These are phyloP conservation scores for Clarias laeviceps DNA, from an alignment of 2,797 vertebrate species.

Conservation along the genomic window DNA sequence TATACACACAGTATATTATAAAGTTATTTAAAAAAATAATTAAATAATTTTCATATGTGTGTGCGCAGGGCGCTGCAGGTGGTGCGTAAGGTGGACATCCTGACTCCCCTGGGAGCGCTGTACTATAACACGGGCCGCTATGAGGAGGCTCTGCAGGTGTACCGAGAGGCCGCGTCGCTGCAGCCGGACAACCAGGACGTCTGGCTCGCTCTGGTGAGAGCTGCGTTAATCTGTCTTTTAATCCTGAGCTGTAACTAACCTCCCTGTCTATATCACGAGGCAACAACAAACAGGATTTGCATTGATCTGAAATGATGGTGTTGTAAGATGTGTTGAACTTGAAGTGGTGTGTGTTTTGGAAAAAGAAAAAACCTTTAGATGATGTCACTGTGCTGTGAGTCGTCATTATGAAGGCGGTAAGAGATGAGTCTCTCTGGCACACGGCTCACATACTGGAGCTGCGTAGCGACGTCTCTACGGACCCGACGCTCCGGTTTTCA, in stretches of 20 bases:
- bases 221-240: background rate
- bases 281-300: background rate
- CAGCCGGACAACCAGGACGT: constrained; percentile 85
- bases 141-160: constrained; percentile 87
- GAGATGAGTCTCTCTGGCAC: background rate
- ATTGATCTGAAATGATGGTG: background rate
- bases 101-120: constrained; percentile 89
- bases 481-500: constrained; percentile 32
- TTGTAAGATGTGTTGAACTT: background rate
- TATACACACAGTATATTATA: too few species aligned
- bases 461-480: constrained; percentile 38
- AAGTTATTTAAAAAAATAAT: too few species aligned
- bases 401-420: background rate
- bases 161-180: constrained; percentile 81
- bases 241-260: background rate
- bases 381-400: background rate
- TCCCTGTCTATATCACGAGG: background rate
- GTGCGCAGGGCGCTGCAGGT: constrained; percentile 84
- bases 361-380: background rate
- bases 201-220: constrained; percentile 88
- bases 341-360: background rate
- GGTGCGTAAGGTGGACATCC: constrained; percentile 83
- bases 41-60: too few species aligned
- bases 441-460: background rate
- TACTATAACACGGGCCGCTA: constrained; percentile 94